phyloP scores from a whole-genome alignment of 2,113 vertebrate genomes.

The Gopherus evgoodei region DNA sequence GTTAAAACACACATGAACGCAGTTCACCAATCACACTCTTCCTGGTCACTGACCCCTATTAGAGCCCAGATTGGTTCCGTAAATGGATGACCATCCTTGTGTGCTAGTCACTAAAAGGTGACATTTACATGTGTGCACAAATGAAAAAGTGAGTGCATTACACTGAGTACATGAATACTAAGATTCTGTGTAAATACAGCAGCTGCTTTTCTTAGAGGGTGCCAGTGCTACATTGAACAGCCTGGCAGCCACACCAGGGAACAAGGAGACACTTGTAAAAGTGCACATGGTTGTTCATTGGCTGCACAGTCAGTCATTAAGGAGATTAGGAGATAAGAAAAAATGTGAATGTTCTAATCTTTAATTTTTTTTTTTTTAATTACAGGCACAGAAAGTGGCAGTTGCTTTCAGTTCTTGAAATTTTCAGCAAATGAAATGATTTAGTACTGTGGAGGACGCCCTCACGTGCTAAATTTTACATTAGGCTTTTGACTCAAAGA shows the following conservation, averaged over 20 bases:
- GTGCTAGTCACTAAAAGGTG: background rate
- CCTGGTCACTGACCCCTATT: background rate
- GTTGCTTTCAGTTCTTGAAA: background rate
- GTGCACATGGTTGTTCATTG: background rate
- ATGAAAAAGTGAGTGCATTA: background rate
- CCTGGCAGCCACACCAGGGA: background rate
- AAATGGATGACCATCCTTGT: background rate
- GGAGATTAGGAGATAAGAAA: background rate
- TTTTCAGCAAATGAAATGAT: background rate
- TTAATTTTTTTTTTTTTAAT: background rate
- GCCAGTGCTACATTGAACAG: background rate
- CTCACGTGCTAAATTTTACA: background rate
- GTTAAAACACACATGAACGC: background rate
- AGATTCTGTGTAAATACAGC: background rate
- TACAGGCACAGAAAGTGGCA: background rate
- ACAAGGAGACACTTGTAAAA: background rate
- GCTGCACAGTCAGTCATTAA: background rate
- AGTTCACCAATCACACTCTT: background rate
- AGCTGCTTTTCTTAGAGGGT: background rate
- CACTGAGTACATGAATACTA: background rate
- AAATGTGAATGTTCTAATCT: background rate
- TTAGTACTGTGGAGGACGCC: background rate
- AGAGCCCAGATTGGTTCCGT: background rate
- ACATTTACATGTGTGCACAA: background rate
- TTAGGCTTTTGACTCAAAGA: background rate